Evolutionary conservation across 2,113 vertebrate genomes (phyloP).

Genomic region (Lepisosteus oculatus): DNA sequence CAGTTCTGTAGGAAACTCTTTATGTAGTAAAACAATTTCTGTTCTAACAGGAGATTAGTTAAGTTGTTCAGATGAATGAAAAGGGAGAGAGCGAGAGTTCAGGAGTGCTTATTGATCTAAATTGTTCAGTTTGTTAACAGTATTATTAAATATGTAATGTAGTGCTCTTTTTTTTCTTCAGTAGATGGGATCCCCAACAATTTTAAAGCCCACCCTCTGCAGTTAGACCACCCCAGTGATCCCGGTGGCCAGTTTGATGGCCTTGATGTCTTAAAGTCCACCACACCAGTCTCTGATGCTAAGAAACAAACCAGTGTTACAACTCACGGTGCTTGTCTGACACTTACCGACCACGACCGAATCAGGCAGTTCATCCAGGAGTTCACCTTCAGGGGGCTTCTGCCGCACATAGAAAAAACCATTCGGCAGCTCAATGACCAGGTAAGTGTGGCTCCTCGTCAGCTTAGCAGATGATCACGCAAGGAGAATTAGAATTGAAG

Average conservation of each 20-base stretch:
- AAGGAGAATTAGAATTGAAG: neutral
- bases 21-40: no score
- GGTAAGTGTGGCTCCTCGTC: conserved; percentile 54
- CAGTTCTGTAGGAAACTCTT: no score
- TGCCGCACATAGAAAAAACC: conserved; percentile 96
- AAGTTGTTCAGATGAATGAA: no score
- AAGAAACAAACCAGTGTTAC: conserved; percentile 64
- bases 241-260: conserved; percentile 55
- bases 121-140: no score
- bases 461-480: neutral
- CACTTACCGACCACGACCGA: conserved; percentile 91
- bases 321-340: conserved; percentile 81
- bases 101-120: no score
- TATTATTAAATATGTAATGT: no score
- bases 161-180: conserved; percentile 23
- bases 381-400: conserved; percentile 91
- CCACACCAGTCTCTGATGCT: conserved; percentile 47
- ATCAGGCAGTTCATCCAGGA: conserved; percentile 96
- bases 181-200: conserved; percentile 69
- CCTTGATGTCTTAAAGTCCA: conserved; percentile 51
- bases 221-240: conserved; percentile 68
- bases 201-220: conserved; percentile 77
- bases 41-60: no score
- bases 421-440: conserved; percentile 96
- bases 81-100: no score